Evolutionary conservation across 2,888 invertebrate species (phyloP).

Genomic region (Folsomia manolachei): DNA sequence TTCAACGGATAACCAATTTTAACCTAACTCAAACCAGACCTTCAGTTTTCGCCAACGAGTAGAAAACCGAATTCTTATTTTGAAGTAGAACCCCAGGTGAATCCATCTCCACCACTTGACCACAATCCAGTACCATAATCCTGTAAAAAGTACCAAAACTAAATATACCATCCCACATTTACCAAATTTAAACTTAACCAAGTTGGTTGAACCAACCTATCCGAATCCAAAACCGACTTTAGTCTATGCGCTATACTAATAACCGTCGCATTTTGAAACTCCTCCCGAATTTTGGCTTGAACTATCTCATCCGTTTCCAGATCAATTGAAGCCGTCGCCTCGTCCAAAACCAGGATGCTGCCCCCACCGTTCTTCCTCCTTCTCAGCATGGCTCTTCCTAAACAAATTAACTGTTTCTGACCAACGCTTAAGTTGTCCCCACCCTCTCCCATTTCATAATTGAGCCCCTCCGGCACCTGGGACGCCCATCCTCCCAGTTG

Average conservation of each 20-base stretch:
- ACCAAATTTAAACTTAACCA: background rate
- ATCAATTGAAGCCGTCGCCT: constrained; percentile 60
- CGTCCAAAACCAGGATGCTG: constrained; percentile 33
- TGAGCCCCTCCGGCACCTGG: constrained; percentile 51
- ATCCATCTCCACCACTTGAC: constrained; percentile 74
- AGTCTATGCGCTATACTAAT: constrained; percentile 88
- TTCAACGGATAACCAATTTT: too few relatives aligned
- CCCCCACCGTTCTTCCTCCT: constrained; percentile 57
- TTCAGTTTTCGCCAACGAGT: constrained; percentile 82
- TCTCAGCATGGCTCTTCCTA: constrained; percentile 54
- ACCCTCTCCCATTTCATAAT: constrained; percentile 54
- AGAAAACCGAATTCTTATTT: constrained; percentile 69
- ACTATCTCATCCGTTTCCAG: constrained; percentile 58
- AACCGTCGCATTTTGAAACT: constrained; percentile 82
- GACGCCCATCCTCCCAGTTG: constrained; percentile 56
- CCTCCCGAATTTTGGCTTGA: constrained; percentile 74
- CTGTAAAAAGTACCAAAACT: constrained; percentile 54
- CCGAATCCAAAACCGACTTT: constrained; percentile 85
- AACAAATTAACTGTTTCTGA: constrained; percentile 54
- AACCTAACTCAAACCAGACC: constrained; percentile 54
- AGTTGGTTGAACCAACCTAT: constrained; percentile 11
- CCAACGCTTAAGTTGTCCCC: constrained; percentile 54
- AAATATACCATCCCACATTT: background rate
- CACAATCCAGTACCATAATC: constrained; percentile 76
- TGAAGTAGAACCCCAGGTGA: constrained; percentile 68